Conservation (phyloP, 2,113 vertebrate species). For the Kobus ellipsiprymnus region DNA sequence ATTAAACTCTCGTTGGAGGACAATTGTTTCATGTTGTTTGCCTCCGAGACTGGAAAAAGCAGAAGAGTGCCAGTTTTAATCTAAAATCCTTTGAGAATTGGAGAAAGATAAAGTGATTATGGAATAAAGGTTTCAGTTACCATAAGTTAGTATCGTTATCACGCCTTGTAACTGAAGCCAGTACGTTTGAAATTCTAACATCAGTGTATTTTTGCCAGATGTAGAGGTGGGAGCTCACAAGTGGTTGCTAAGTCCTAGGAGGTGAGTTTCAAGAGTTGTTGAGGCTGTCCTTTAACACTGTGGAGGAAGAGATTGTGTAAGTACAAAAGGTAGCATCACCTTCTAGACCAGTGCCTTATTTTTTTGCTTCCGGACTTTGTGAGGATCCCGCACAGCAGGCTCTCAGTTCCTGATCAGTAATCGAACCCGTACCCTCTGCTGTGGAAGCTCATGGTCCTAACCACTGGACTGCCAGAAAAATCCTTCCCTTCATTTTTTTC, state of each 20-base stretch:
- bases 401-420: background rate
- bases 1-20: constrained; percentile 76
- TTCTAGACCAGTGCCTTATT: background rate
- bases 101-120: constrained; percentile 42
- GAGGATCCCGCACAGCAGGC: background rate
- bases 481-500: background rate
- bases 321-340: accelerated
- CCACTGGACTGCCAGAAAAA: background rate
- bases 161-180: background rate
- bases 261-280: background rate
- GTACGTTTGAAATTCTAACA: background rate
- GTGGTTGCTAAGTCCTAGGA: background rate
- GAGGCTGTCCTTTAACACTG: background rate
- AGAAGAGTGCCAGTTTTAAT: constrained; percentile 61
- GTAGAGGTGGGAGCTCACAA: background rate
- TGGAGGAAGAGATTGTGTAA: background rate
- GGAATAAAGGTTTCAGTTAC: constrained; percentile 2
- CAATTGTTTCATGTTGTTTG: constrained; percentile 72
- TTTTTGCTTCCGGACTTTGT: background rate
- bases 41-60: constrained; percentile 68
- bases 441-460: background rate
- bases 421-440: background rate
- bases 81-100: constrained; percentile 23
- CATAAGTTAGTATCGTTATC: background rate
- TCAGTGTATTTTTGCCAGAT: background rate